A percentile compares a stretch with the other conserved stretches of the same genome.
Conservation (phyloP, 2,113 vertebrate species). For the Pachyramphus minor region DNA sequence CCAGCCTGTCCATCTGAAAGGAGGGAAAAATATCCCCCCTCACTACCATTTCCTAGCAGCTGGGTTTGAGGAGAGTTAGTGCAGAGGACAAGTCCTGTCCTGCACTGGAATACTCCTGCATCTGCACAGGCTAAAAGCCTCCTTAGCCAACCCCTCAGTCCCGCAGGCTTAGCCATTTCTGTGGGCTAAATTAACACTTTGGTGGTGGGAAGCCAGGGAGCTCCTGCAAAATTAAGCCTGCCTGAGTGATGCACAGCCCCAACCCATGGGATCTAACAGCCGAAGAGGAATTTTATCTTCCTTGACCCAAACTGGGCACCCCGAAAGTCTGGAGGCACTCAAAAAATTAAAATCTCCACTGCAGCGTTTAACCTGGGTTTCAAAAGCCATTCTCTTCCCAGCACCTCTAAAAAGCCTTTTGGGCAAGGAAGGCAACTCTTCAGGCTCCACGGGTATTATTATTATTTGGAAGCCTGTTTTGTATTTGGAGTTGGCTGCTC, state of each 20-base stretch:
- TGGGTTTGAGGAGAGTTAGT: neutral
- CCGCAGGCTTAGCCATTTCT: neutral
- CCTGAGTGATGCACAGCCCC: neutral
- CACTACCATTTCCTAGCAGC: neutral
- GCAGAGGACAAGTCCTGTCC: constrained; percentile 20
- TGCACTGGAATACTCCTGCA: neutral
- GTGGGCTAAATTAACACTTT: neutral
- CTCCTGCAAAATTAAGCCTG: neutral
- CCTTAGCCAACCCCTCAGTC: neutral
- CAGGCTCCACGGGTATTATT: constrained; percentile 42
- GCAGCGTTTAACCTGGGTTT: neutral
- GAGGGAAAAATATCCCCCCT: neutral
- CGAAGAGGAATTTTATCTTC: neutral
- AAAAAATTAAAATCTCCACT: neutral
- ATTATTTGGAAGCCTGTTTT: constrained; percentile 25
- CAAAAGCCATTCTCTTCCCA: constrained; percentile 12
- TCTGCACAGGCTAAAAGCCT: neutral
- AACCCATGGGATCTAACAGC: neutral
- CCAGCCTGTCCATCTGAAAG: neutral
- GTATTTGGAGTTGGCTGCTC: constrained; percentile 10
- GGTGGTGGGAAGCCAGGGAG: neutral
- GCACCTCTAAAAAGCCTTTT: constrained; percentile 7
- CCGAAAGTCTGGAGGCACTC: neutral
- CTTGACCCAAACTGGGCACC: neutral
- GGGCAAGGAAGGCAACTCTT: constrained; percentile 51